These are phyloP conservation scores for Euthynnus affinis DNA, from an alignment of 2,797 vertebrate species.

Conservation along the genomic window DNA sequence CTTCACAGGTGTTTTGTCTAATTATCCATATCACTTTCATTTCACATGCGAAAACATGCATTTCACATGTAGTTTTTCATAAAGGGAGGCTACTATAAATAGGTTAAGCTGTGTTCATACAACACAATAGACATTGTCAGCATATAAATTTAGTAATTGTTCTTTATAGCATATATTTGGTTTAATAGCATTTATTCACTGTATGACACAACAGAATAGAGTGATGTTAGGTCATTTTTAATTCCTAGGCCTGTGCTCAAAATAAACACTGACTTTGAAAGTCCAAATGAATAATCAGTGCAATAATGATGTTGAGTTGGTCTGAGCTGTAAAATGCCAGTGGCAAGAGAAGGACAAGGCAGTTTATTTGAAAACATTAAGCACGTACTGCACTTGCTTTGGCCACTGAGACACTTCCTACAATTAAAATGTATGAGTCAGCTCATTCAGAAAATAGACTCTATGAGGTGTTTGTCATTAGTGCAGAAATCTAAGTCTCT, in stretches of 20 bases:
- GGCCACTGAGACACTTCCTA: constrained; percentile 15
- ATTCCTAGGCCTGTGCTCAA: constrained; percentile 9
- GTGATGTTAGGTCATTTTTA: background rate
- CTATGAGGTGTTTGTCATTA: constrained; percentile 26
- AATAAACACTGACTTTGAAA: constrained; percentile 25
- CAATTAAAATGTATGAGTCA: constrained; percentile 42
- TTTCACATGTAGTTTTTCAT: background rate
- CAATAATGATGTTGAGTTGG: constrained; percentile 31
- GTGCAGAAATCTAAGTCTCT: constrained; percentile 13
- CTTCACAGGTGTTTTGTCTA: background rate
- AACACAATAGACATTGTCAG: background rate
- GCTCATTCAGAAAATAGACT: constrained; percentile 30
- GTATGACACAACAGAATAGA: background rate
- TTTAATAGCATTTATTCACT: background rate
- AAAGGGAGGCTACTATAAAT: background rate
- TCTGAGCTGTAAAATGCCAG: constrained; percentile 28
- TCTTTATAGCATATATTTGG: background rate
- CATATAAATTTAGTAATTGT: background rate
- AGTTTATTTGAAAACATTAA: constrained; percentile 25
- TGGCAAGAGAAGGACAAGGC: constrained; percentile 29
- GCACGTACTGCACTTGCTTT: constrained; percentile 12
- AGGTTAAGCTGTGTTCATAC: background rate
- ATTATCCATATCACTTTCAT: background rate
- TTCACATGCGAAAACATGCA: background rate
- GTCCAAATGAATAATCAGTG: constrained; percentile 35